Percentiles rank a stretch among this genome's conserved stretches.
Conservation (phyloP, 1,140 invertebrate genomes). For the Phocides pigmalion region DNA sequence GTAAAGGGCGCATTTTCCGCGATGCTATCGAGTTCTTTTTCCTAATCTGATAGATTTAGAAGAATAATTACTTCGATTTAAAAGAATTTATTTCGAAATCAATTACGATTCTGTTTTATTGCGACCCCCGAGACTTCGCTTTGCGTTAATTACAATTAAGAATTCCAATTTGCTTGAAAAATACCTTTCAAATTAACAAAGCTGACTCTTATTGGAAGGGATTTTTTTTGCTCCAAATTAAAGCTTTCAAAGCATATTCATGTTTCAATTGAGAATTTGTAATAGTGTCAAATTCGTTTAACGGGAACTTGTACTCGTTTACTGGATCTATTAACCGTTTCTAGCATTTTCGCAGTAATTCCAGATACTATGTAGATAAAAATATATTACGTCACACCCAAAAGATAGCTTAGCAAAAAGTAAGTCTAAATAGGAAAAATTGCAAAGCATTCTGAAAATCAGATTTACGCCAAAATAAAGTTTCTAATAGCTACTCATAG, state of each 20-base stretch:
- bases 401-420: too few relatives aligned
- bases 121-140: conserved; percentile 31
- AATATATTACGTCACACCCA: too few relatives aligned
- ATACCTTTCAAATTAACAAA: conserved; percentile 36
- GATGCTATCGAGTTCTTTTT: conserved; percentile 13
- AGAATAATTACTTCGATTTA: conserved; percentile 34
- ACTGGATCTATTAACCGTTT: too few relatives aligned
- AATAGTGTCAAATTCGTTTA: neutral
- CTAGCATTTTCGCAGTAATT: too few relatives aligned
- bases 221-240: conserved; percentile 25
- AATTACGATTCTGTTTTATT: conserved; percentile 30
- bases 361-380: too few relatives aligned
- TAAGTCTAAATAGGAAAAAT: too few relatives aligned
- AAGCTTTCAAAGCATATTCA: conserved; percentile 5
- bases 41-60: conserved; percentile 30
- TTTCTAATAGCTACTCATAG: too few relatives aligned
- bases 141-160: conserved; percentile 45
- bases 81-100: conserved; percentile 35
- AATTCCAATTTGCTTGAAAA: conserved; percentile 40
- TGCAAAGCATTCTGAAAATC: too few relatives aligned
- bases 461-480: too few relatives aligned
- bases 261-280: conserved; percentile 15
- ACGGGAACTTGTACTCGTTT: too few relatives aligned
- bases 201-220: conserved; percentile 32
- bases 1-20: neutral